phyloP scores from a whole-genome alignment of 2,888 invertebrate genomes.

The Scotopteryx bipunctaria region DNA sequence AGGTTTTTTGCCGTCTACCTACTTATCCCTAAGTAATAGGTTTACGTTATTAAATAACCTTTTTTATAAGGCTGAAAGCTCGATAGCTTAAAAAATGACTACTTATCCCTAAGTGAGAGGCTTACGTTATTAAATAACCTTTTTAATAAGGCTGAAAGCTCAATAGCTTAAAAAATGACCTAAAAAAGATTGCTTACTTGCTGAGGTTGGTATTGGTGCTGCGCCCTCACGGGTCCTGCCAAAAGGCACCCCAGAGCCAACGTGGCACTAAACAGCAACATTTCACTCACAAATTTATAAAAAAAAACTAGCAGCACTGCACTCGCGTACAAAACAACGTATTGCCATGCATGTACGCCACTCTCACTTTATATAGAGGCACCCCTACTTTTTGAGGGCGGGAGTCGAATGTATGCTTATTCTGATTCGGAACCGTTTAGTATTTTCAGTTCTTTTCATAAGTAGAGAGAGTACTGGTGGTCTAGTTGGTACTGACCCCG shows the following conservation, averaged over 20 bases:
- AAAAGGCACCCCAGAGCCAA: constrained; percentile 69
- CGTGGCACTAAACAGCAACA: constrained; percentile 70
- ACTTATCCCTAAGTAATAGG: no score
- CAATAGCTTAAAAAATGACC: not conserved
- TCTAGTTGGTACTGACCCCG: no score
- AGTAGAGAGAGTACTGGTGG: no score
- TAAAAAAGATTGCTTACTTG: constrained; percentile 73
- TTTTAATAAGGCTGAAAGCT: no score
- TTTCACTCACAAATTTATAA: constrained; percentile 45
- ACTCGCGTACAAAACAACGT: constrained; percentile 67
- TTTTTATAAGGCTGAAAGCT: no score
- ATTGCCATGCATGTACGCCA: constrained; percentile 63
- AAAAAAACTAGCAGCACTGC: constrained; percentile 42
- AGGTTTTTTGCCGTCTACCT: no score
- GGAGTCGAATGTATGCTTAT: constrained; percentile 49
- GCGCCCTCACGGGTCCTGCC: constrained; percentile 54
- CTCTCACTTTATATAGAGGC: constrained; percentile 77
- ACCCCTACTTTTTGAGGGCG: constrained; percentile 74
- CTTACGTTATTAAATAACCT: no score
- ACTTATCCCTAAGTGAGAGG: no score
- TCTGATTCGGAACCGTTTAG: constrained; percentile 41
- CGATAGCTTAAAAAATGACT: no score
- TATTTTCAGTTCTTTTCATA: not conserved
- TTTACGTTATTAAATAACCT: no score
- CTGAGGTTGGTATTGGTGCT: constrained; percentile 70